Base-by-base conservation (phyloP, 2,797 vertebrate species). In the Neopelma chrysocephalum region DNA sequence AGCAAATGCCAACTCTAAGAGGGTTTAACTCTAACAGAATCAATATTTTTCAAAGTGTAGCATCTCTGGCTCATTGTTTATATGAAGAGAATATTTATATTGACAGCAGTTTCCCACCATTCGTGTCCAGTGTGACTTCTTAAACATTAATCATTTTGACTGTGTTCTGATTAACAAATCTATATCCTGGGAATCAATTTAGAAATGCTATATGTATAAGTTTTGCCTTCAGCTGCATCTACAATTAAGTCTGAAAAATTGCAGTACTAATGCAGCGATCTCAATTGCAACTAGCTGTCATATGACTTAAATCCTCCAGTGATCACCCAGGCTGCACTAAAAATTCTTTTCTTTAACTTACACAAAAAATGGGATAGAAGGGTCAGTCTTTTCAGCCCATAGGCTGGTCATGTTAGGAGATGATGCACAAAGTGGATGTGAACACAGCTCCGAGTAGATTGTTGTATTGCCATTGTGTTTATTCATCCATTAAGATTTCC, bases 211-310 rank as follows among this genome's bases (percentile, higher is more conserved):
- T 50, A 38, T 22, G 12, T 19, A 27, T 75, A 71, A 90, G 32
- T 32, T 48, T 81, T 40, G 9, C 29, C 21, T 92, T 80, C 78
- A 76, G 40, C 14, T 15, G 2, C 68, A 72, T 64, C n/a, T 71
- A 57, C 47, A 66, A 5, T 29, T 29, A 81, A 82, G 9, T 66
- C 36, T 81, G 43, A 75, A 80, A 90, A 77, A 54, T 8, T 27
- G 17, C 12, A 50, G 25, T 62, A 48, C 48, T 69, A 42, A 57
- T 53, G 40, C 31, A 76, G 34, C 0, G 0, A 13, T 34, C 60
- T 73, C 48, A 56, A 43, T 65, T 21, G 11, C 42, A 60, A 47
- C 43, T 53, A 65, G 19, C 31, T 70, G 6, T 65, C 6, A 1
- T 38, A 22, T 81, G 26, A 38, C 29, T 86, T 68, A 68, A 72